These are phyloP conservation scores for Neolamprologus caudopunctatus DNA, from an alignment of 2,113 vertebrate species.

Conservation along the genomic window DNA sequence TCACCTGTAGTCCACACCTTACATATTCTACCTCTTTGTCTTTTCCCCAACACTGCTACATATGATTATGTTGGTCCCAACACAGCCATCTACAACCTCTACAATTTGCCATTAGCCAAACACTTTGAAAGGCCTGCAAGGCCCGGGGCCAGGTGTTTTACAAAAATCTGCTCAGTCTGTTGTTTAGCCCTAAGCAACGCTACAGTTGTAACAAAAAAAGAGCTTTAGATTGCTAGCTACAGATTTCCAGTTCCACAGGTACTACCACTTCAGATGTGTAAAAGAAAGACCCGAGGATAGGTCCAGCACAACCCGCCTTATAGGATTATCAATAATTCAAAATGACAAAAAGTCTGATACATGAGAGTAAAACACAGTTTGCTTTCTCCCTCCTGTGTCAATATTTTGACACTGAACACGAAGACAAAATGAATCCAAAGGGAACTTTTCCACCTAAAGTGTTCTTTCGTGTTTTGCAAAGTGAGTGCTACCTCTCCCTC, in stretches of 20 bases:
- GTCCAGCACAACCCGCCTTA: slow-evolving; percentile 6
- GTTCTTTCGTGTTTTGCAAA: slow-evolving; percentile 62
- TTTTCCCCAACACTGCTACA: not conserved
- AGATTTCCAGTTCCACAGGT: slow-evolving; percentile 21
- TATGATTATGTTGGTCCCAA: not conserved
- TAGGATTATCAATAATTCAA: slow-evolving; percentile 53
- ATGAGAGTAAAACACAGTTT: slow-evolving; percentile 33
- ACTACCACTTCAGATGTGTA: not conserved
- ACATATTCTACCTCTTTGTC: not conserved
- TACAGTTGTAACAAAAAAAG: not conserved
- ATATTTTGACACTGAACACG: slow-evolving; percentile 52
- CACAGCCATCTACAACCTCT: not conserved
- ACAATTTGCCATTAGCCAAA: slow-evolving; percentile 35
- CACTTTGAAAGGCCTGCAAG: not conserved
- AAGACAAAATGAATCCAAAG: slow-evolving; percentile 33
- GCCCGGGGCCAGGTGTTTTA: slow-evolving; percentile 28
- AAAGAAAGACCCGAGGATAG: slow-evolving; percentile 23
- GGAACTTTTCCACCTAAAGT: slow-evolving; percentile 47
- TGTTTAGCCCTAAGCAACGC: slow-evolving; percentile 19
- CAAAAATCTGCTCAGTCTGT: slow-evolving; percentile 11
- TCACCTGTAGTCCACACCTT: not conserved
- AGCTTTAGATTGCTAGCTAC: slow-evolving; percentile 12
- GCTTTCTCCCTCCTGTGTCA: slow-evolving; percentile 33
- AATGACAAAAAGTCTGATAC: slow-evolving; percentile 55
- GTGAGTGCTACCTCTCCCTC: slow-evolving; percentile 26